Conservation (phyloP, 2,797 vertebrate species). For the Miichthys miiuy region DNA sequence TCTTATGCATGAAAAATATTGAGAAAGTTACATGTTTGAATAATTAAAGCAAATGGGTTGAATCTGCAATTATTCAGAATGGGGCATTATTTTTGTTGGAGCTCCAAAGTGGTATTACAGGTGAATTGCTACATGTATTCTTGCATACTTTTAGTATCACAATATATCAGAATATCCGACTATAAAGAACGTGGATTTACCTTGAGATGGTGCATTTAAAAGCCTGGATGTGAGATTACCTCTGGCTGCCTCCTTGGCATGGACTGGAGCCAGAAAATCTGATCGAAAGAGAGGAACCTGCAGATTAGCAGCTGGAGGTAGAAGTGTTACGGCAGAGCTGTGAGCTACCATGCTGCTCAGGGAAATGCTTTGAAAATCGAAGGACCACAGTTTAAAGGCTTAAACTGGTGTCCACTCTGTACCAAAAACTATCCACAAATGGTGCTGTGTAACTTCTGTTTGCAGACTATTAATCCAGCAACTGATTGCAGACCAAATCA, state of each 20-base stretch:
- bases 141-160: not conserved
- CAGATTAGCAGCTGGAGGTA: not conserved
- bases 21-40: too few species aligned
- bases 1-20: too few species aligned
- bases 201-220: not conserved
- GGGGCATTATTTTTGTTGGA: not conserved
- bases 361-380: not conserved
- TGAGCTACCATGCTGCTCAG: not conserved
- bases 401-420: not conserved
- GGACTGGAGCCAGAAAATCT: not conserved
- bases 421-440: not conserved
- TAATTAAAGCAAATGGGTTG: not conserved
- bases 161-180: too few species aligned
- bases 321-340: not conserved
- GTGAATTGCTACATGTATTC: too few species aligned
- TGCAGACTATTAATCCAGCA: not conserved
- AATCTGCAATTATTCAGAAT: not conserved
- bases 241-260: not conserved
- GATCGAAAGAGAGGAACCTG: not conserved
- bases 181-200: not conserved
- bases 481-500: not conserved
- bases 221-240: not conserved
- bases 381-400: not conserved
- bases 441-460: not conserved
- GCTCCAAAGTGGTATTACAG: not conserved